phyloP scores from a whole-genome alignment of 2,797 vertebrate genomes.

The Enteromius fasciolatus region DNA sequence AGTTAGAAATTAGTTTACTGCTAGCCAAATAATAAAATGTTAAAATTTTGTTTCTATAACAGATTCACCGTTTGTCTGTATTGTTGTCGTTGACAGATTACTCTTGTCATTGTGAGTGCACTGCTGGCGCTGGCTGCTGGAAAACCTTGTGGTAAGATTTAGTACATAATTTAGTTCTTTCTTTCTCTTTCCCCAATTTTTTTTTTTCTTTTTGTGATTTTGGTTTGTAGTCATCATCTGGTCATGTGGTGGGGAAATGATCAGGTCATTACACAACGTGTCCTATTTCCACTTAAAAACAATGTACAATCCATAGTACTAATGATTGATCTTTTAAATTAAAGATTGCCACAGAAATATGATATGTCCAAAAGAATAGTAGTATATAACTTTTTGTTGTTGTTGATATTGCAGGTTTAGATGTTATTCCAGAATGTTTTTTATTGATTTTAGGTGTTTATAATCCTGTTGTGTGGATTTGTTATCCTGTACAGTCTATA shows the following conservation, averaged over 20 bases:
- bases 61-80: neutral
- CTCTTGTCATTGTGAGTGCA: constrained; percentile 60
- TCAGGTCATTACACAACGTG: neutral
- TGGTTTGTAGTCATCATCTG: neutral
- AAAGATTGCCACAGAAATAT: neutral
- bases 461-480: neutral
- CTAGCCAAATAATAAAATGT: neutral
- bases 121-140: constrained; percentile 66
- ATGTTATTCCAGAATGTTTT: neutral
- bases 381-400: neutral
- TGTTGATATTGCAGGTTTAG: neutral
- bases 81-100: constrained; percentile 55
- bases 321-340: neutral
- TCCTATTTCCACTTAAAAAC: neutral
- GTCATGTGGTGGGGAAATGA: neutral
- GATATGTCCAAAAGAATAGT: neutral
- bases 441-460: neutral
- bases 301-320: neutral
- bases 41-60: neutral
- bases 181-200: neutral
- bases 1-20: neutral
- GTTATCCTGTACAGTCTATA: neutral
- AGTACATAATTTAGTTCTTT: neutral
- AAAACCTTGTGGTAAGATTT: constrained; percentile 68
- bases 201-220: neutral